phyloP scores from a whole-genome alignment of 2,888 invertebrate species.

The Zygaena filipendulae region DNA sequence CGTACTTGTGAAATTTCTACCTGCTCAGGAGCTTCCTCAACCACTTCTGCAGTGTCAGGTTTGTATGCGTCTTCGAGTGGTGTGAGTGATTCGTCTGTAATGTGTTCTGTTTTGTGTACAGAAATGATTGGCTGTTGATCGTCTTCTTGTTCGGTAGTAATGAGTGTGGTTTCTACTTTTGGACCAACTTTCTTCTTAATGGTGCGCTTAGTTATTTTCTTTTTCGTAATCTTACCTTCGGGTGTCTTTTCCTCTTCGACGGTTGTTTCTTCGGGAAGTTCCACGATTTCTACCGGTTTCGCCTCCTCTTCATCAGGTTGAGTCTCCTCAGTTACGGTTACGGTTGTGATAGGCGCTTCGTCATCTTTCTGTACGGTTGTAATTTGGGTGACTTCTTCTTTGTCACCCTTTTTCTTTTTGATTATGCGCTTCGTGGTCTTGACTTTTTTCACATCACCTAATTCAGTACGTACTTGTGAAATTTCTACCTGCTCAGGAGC shows the following conservation, averaged over 20 bases:
- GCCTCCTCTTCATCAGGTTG: constrained; percentile 20
- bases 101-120: constrained; percentile 11
- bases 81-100: constrained; percentile 30
- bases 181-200: too few species aligned
- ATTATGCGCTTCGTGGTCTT: too few species aligned
- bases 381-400: constrained; percentile 21
- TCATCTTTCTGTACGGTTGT: constrained; percentile 17
- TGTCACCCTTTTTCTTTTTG: constrained; percentile 24
- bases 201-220: too few species aligned
- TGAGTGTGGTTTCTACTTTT: too few species aligned
- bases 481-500: constrained; percentile 43
- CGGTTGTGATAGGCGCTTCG: constrained; percentile 16
- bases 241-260: constrained; percentile 20
- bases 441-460: too few species aligned
- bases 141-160: constrained; percentile 17
- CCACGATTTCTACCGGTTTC: constrained; percentile 22
- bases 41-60: constrained; percentile 8
- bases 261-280: constrained; percentile 19
- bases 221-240: constrained; percentile 24
- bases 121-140: constrained; percentile 23
- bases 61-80: constrained; percentile 11
- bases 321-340: constrained; percentile 15
- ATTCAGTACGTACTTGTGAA: constrained; percentile 25
- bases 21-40: too few species aligned
- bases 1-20: too few species aligned